Conservation (phyloP, 92 coral and sea anemone genomes). For the Parazoanthus darwini region DNA sequence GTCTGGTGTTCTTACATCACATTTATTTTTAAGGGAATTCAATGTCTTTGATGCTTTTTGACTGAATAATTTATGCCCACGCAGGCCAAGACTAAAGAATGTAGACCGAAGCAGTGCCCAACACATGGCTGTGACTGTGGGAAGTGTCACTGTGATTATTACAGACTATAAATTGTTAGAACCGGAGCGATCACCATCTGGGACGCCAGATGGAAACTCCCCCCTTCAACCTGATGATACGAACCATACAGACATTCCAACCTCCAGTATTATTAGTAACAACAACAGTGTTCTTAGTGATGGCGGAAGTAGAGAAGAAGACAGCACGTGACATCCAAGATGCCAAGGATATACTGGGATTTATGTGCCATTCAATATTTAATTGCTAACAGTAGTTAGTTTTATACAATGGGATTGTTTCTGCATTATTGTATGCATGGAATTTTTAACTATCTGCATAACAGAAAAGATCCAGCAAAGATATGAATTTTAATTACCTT, state of each 20-base stretch:
- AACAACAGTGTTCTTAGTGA: conserved; percentile 65
- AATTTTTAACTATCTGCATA: neutral
- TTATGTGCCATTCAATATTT: neutral
- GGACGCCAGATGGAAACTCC: conserved; percentile 72
- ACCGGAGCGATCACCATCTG: conserved; percentile 74
- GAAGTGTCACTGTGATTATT: conserved; percentile 90
- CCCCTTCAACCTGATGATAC: conserved; percentile 62
- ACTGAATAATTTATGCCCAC: neutral
- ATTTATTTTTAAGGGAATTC: too few relatives aligned
- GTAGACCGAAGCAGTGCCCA: conserved; percentile 95
- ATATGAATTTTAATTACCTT: too few relatives aligned
- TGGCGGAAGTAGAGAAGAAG: conserved; percentile 60
- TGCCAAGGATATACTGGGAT: neutral
- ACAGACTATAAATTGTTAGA: conserved; percentile 95
- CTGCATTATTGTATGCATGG: neutral
- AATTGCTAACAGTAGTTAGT: neutral
- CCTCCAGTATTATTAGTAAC: conserved; percentile 45
- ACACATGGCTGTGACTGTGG: conserved; percentile 94
- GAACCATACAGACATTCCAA: conserved; percentile 62
- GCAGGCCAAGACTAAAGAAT: conserved; percentile 88
- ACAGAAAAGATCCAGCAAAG: neutral
- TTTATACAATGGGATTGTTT: neutral
- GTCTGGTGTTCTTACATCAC: too few relatives aligned
- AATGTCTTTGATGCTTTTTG: neutral
- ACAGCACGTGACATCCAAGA: conserved; percentile 35